These are phyloP conservation scores for Orchesellides sinensis DNA, from an alignment of 2,888 invertebrate species.

Conservation along the genomic window DNA sequence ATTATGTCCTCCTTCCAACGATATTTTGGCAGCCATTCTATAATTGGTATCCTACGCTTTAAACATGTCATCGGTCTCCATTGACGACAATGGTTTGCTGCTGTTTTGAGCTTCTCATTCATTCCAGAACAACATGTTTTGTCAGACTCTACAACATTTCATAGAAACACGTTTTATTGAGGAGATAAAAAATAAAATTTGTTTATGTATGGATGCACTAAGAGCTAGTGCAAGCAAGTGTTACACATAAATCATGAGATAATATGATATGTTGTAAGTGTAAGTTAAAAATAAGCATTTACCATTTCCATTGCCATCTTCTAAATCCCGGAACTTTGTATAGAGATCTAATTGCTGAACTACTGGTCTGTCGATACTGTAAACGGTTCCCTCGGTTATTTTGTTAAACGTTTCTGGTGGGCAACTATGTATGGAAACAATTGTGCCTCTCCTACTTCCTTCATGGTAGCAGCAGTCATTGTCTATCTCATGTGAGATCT, in stretches of 20 bases:
- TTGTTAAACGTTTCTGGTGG: background rate
- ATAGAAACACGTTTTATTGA: background rate
- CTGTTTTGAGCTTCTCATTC: background rate
- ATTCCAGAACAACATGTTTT: slow-evolving; percentile 5
- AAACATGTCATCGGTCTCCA: background rate
- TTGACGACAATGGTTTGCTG: background rate
- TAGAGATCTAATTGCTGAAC: slow-evolving; percentile 54
- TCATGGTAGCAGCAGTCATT: slow-evolving; percentile 37
- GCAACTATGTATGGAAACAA: background rate
- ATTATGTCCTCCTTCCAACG: slow-evolving; percentile 82
- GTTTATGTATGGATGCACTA: too few relatives aligned
- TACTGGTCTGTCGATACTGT: slow-evolving; percentile 40
- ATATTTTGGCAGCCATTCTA: slow-evolving; percentile 84
- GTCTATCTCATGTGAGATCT: slow-evolving; percentile 34
- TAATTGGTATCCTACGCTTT: slow-evolving; percentile 79
- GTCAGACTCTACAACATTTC: background rate
- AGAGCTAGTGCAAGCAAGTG: too few relatives aligned
- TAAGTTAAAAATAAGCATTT: too few relatives aligned
- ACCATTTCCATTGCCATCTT: slow-evolving; percentile 1
- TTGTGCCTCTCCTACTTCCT: slow-evolving; percentile 2
- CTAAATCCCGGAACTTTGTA: slow-evolving; percentile 5
- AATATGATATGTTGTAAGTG: too few relatives aligned
- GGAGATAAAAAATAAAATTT: background rate
- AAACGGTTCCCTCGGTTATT: slow-evolving; percentile 2
- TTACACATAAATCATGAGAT: too few relatives aligned